phyloP scores from a whole-genome alignment of 2,113 vertebrate species.

The Cairina moschata region DNA sequence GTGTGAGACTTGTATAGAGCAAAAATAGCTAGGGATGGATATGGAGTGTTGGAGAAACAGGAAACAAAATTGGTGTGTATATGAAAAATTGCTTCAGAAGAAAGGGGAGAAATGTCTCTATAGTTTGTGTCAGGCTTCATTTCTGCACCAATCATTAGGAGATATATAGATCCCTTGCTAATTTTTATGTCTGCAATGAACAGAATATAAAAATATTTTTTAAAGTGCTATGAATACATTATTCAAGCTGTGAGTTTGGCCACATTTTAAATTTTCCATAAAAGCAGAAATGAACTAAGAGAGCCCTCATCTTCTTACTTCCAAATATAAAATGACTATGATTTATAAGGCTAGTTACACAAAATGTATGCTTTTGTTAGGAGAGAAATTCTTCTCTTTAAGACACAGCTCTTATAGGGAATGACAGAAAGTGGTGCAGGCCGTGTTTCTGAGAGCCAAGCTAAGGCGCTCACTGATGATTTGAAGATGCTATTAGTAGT shows the following conservation, averaged over 20 bases:
- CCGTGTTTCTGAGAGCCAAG: not conserved
- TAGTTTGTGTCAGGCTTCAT: not conserved
- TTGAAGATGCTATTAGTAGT: not conserved
- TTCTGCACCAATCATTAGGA: not conserved
- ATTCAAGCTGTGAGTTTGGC: slow-evolving; percentile 57
- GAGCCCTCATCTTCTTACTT: slow-evolving; percentile 21
- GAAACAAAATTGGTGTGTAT: not conserved
- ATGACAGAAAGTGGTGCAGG: not conserved
- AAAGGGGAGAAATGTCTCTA: not conserved
- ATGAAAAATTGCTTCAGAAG: not conserved
- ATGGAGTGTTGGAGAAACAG: not conserved
- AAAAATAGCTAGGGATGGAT: slow-evolving; percentile 9
- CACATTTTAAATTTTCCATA: slow-evolving; percentile 46
- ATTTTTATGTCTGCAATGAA: slow-evolving; percentile 6
- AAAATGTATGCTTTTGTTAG: slow-evolving; percentile 1
- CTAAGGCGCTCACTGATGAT: not conserved
- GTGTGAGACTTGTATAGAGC: not conserved
- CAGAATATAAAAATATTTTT: not conserved
- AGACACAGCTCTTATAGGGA: not conserved
- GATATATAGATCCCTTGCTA: not conserved
- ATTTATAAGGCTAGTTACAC: slow-evolving; percentile 37
- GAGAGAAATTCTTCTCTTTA: slow-evolving; percentile 6
- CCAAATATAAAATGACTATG: slow-evolving; percentile 36
- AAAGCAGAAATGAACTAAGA: slow-evolving; percentile 21
- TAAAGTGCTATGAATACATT: slow-evolving; percentile 22